Percentiles rank a stretch among this genome's conserved stretches.
Evolutionary conservation across 2,888 invertebrate genomes (phyloP).

Genomic region (Iphiclides podalirius): DNA sequence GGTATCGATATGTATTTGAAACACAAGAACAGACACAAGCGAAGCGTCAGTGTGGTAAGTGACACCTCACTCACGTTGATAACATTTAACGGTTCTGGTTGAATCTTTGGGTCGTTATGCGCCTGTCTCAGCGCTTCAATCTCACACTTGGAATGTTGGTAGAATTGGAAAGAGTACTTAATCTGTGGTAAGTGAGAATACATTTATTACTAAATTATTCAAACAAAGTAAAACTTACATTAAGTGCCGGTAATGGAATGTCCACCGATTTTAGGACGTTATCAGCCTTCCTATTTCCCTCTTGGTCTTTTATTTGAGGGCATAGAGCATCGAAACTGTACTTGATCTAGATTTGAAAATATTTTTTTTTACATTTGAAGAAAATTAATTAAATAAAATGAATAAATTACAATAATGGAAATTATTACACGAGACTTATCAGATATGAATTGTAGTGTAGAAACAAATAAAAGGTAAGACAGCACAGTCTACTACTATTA

Average conservation of each 20-base stretch:
- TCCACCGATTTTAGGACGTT: constrained; percentile 75
- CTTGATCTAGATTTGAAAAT: constrained; percentile 81
- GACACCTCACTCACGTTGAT: constrained; percentile 83
- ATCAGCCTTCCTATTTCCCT: constrained; percentile 73
- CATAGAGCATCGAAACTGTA: constrained; percentile 87
- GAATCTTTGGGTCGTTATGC: constrained; percentile 81
- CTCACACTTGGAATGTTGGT: constrained; percentile 81
- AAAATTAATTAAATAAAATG: no score
- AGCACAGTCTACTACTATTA: no score
- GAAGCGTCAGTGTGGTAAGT: constrained; percentile 35
- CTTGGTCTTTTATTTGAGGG: constrained; percentile 82
- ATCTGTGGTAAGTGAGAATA: constrained; percentile 70
- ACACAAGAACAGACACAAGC: constrained; percentile 24
- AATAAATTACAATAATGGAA: no score
- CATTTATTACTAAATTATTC: constrained; percentile 2
- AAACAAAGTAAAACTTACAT: constrained; percentile 79
- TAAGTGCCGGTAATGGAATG: constrained; percentile 87
- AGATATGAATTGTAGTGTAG: no score
- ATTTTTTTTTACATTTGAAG: constrained; percentile 22
- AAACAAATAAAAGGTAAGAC: no score
- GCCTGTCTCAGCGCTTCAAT: constrained; percentile 78
- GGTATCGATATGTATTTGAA: background rate
- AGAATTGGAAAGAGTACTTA: constrained; percentile 84
- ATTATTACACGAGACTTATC: no score
- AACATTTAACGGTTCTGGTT: constrained; percentile 82